Base-by-base conservation (phyloP, 1,140 invertebrate genomes). In the Phthorimaea operculella region DNA sequence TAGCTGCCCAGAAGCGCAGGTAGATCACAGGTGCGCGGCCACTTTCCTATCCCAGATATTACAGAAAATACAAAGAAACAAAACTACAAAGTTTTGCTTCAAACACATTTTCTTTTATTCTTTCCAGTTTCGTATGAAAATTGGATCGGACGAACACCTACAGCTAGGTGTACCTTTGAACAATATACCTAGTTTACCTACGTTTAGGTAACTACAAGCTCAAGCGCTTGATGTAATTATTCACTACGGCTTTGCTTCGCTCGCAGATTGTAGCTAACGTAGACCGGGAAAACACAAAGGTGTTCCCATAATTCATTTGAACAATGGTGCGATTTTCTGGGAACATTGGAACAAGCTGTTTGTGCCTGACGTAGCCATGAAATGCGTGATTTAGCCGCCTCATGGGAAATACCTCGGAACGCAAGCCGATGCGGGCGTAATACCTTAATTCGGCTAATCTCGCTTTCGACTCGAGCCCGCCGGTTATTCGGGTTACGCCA, bases 401-500 rank as follows among this genome's bases (percentile, higher is more conserved):
- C 70, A 50, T 53, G 78, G 76, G 78, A 79, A 77, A 81, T 78
- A 70, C 68, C 61, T 59, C 55, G 58, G 58, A 72, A 64, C 58
- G 57, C 51, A 57, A 59, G 62, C 51, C 63, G 66, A 74, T 72
- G 63, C 70, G 63, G 72, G 57, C 55, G 60, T 74, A 70, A 74
- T 72, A 70, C 63, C 67, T 75, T 74, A 72, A 74, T 72, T 77
- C 70, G 59, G 58, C 69, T 74, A 74, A 77, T 81, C 74, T 75
- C 63, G 63, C 65, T 66, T 65, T 71, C 57, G 63, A 59, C 64
- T 63, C 48, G 58, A 71, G 57, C 59, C 61, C 59, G 64, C 59
- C 58, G 68, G 68, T 70, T 58, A 54, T 57, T 16, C 44, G 44
- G 44, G 44, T 47, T 47, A 47, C 44, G 44, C 44, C 44, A 47